Base-by-base conservation (phyloP, 2,113 vertebrate genomes). In the Pungitius pungitius region DNA sequence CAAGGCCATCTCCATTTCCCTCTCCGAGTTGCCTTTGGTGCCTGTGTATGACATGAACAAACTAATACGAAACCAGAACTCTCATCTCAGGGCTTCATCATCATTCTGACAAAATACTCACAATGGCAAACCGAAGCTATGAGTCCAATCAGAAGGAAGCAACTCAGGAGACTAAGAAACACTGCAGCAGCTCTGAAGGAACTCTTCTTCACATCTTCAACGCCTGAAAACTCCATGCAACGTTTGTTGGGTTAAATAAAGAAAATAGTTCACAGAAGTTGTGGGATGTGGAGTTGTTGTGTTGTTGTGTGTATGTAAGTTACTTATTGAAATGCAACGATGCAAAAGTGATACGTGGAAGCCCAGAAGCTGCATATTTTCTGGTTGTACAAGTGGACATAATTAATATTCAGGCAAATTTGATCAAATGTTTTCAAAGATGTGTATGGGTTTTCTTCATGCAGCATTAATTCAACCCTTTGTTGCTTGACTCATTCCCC, bases 71-170 rank as follows among this genome's bases (percentile, higher is more conserved):
- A 13, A n/a, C 15, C 35, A 59, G 4, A 13, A 40, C 27, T 6
- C 18, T 15, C 7, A 8, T 22, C 58, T 62, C 9, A 7, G 18
- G 11, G 20, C 26, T 47, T 56, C 7, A 59, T 33, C 24, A 37
- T 9, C 30, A 24, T 49, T 20, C 0, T 13, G 30, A 27, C 18
- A 60, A 40, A 69, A 20, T 69, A 80, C 59, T 75, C 30, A 75
- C 78, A 35, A 2, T 57, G 27, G 51, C 11, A n/a, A 59, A 59
- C 26, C 37, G 43, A 15, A 15, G 37, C 22, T 13, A 54, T 22
- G 20, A 80, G 20, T 75, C 56, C 64, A 43, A 20, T 11, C 51
- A 74, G 30, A 17, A 85, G 30, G n/a, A 85, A n/a, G 39, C 74
- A 42, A 81, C 78, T 81, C 56, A 78, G n/a, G 20, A 78, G 30